Base-by-base conservation (phyloP, 2,888 invertebrate species). In the Drosophila rellima region DNA sequence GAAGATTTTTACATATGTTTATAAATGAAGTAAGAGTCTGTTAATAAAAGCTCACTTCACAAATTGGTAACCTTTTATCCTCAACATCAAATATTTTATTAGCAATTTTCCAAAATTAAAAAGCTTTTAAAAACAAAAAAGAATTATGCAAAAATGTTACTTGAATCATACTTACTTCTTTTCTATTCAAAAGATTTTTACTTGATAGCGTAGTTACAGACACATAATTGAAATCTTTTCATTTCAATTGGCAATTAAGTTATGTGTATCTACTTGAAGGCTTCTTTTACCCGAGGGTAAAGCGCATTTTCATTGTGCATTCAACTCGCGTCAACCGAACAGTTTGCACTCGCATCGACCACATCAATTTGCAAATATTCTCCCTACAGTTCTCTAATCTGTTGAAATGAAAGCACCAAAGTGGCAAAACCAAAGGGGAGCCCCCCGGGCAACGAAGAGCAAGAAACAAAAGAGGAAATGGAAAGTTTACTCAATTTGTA, bases 281-380 rank as follows among this genome's bases (percentile, higher is more conserved):
- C 51, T 39, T 11, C 7, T 3, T 47, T 23, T 39, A 18, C 40
- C 35, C 37, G 10, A 29, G 42, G n/a, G 54, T 8, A 35, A 37
- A 44, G 35, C 10, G 17, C 42, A 35, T 45, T 56, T 60, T 11
- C 20, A 64, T 63, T 77, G 63, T 64, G 68, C 73, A 72, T 54
- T 72, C 50, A 61, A 61, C 47, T 63, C 35, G 67, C 52, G 39
- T 45, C 51, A 54, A 55, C 23, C 59, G 37, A 60, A 37, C 54
- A 54, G 40, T 56, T 74, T 67, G 52, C 61, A 60, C 57, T 57
- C 8, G n/a, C 57, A 57, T 54, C 50, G 60, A 73, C 68, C 74
- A 73, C 63, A 61, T 31, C 18, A 68, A 68, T 56, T 72, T 75
- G 51, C 78, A 56, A 61, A 66, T 20, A 47, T 75, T 45, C 45